Percentiles rank a stretch among this genome's conserved stretches.
Conservation (phyloP, 2,113 vertebrate genomes). For the Coracopsis vasa region DNA sequence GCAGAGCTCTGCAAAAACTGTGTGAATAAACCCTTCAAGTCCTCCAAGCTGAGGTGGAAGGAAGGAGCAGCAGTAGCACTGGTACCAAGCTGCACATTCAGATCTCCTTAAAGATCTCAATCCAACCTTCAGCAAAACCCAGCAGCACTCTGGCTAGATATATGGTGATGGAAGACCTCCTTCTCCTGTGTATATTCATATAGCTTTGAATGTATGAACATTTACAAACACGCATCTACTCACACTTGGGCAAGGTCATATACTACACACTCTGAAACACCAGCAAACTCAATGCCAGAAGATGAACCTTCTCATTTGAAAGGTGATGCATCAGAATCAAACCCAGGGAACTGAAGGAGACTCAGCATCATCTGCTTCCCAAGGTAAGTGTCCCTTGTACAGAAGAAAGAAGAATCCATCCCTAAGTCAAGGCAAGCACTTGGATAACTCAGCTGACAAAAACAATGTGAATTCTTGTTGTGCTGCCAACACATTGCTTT, state of each 20-base stretch:
- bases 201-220: background rate
- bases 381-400: background rate
- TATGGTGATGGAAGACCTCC: background rate
- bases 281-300: background rate
- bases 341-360: background rate
- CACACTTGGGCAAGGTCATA: background rate
- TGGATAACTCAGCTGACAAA: background rate
- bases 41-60: background rate
- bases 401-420: background rate
- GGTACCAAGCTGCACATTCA: background rate
- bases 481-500: background rate
- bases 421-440: background rate
- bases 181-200: background rate
- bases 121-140: background rate
- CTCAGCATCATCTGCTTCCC: background rate
- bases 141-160: background rate
- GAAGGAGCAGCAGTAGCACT: background rate
- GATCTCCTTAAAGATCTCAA: background rate
- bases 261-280: background rate
- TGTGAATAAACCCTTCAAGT: background rate
- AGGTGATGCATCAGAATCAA: background rate
- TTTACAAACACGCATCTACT: background rate
- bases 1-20: background rate
- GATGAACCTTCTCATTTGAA: background rate
- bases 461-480: background rate